Evolutionary conservation across 2,113 vertebrate species (phyloP).

Genomic region (Chloroceryle aenea): DNA sequence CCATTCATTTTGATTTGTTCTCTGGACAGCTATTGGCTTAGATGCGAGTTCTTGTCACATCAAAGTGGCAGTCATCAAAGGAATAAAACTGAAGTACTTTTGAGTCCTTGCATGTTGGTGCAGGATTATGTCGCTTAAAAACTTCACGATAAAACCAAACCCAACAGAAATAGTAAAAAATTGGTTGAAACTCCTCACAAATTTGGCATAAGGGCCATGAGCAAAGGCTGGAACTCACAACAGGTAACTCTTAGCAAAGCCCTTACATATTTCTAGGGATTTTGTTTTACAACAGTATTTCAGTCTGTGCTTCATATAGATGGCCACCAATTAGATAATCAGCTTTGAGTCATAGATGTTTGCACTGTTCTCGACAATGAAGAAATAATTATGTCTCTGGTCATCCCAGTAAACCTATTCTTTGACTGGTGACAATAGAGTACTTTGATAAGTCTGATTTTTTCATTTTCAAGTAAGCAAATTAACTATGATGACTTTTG

Average conservation of each 20-base stretch:
- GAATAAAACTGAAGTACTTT: background rate
- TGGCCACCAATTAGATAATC: background rate
- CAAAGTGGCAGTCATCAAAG: background rate
- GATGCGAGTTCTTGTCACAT: background rate
- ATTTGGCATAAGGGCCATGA: background rate
- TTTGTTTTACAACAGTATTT: background rate
- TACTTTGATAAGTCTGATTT: background rate
- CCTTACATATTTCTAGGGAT: background rate
- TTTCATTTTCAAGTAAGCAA: background rate
- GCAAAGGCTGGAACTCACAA: background rate
- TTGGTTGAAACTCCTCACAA: background rate
- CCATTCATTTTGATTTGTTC: background rate
- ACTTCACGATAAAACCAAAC: background rate
- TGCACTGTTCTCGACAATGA: background rate
- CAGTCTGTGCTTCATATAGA: background rate
- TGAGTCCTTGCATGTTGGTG: background rate
- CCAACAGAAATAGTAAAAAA: background rate
- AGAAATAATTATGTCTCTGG: background rate
- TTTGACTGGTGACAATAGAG: background rate
- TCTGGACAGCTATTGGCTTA: background rate
- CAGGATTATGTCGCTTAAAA: background rate
- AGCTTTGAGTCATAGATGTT: background rate
- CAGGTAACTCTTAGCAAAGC: background rate
- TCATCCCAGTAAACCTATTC: background rate
- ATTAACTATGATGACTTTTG: background rate